These are phyloP conservation scores for Crotalus tigris DNA, from an alignment of 2,113 vertebrate genomes.

Conservation along the genomic window DNA sequence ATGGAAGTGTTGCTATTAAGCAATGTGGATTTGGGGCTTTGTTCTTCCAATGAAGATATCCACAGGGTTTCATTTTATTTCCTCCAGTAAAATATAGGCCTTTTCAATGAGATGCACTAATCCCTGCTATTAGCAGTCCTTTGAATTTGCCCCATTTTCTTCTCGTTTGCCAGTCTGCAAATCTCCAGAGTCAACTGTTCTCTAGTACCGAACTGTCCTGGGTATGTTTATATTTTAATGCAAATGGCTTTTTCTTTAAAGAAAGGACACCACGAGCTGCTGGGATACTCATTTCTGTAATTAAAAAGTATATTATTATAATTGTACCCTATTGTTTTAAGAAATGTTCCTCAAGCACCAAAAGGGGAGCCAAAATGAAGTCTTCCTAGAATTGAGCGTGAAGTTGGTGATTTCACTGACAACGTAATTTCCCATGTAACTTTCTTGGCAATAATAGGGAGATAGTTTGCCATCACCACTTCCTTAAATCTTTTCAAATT, in stretches of 20 bases:
- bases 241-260: not conserved
- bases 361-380: not conserved
- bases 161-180: not conserved
- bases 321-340: not conserved
- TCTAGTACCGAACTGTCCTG: not conserved
- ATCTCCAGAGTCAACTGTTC: not conserved
- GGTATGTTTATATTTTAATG: not conserved
- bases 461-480: not conserved
- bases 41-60: not conserved
- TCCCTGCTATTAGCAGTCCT: conserved; percentile 13
- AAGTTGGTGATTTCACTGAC: not conserved
- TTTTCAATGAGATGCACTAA: conserved; percentile 16
- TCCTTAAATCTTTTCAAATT: not conserved
- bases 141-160: not conserved
- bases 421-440: not conserved
- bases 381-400: not conserved
- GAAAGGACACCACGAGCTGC: not conserved
- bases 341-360: not conserved
- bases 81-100: not conserved
- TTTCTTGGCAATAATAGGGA: not conserved
- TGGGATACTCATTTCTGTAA: not conserved
- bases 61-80: conserved; percentile 5
- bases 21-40: not conserved
- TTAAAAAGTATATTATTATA: not conserved
- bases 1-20: not conserved